Evolutionary conservation across 2,797 vertebrate genomes (phyloP), one percentile per base, ranked within the genome.

Genomic region (Smutsia gigantea): DNA sequence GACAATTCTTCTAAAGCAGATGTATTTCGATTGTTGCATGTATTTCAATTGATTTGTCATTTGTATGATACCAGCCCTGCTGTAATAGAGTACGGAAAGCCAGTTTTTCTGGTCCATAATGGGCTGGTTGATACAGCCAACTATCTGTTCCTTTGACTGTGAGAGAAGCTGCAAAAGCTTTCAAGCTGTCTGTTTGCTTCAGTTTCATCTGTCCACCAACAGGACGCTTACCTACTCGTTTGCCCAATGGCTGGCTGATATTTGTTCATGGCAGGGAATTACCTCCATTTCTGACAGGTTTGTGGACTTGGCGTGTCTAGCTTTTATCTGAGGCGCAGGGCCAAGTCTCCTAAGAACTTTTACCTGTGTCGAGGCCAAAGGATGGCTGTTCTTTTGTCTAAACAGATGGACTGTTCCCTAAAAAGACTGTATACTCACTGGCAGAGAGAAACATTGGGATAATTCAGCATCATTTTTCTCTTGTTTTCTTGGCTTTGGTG

Each of bases 341-440:
- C 68, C 85, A 88, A 64, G 39, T 85, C 49, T 59, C 51, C 81
- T 71, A 93, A 96, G 74, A 72, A 74, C 23, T 46, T 69, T 96
- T 46, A 82, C 75, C 84, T 66, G 46, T 85, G 84, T 63, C 88
- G 68, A 71, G 39, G 39, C 74, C 66, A 74, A 92, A 39, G 4
- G 25, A 12, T 23, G 37, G 11, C 37, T 42, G 18, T 71, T 69
- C 83, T 93, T 92, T 90, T 53, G 7, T 74, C 31, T 87, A 53
- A 90, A 88, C 29, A 68, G 39, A 27, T 68, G 34, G 46, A 82
- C 27, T 49, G 1, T 93, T 78, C 46, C 53, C 46, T 82, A 83
- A 83, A 90, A 91, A 71, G 83, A 91, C 63, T 68, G 61, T 14
- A 85, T 63, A 85, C 23, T 84, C 55, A 53, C 10, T 2, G 21